Base-by-base conservation (phyloP, 2,888 invertebrate species). In the Andricus quercusramuli region DNA sequence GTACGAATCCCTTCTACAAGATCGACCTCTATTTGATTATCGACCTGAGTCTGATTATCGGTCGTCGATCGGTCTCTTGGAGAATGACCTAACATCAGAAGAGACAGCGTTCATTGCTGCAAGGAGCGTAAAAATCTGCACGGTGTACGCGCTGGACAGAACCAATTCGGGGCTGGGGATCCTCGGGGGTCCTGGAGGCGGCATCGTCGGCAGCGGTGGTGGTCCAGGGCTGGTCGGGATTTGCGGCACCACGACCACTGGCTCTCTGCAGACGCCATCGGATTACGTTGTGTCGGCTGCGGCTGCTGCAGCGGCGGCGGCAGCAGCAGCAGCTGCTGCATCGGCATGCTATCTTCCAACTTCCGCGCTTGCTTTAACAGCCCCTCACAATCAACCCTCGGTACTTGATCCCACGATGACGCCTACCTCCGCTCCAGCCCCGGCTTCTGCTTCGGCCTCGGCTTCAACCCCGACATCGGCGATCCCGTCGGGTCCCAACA, bases 121-220 rank as follows among this genome's bases (percentile, higher is more conserved):
- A 86, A 88, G 90, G 88, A 88, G 86, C 88, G 89, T 88, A 86
- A 90, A 88, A 88, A 89, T 90, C 88, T 89, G 90, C 91, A 91
- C 90, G 89, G 91, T 92, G 91, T 91, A 91, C 91, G 91, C 92
- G 90, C 91, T 92, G 91, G 92, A 92, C 90, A 92, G 91, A 89
- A 89, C 88, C 89, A 90, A 88, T 88, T 87, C 88, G 89, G 92
- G 91, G 90, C 90, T 90, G 90, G 91, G 92, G 91, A 90, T 92
- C 89, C 89, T 91, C 88, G 91, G 91, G 88, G 91, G 89, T 87
- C 88, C 87, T 86, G 86, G 83, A 83, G 84, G 70, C 80, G 86
- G 85, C 80, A 85, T 83, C 85, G 87, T 85, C 82, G 83, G 83
- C 83, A 85, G 81, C 70, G 87, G 86, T 82, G 84, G 84, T 85